Base-by-base conservation (phyloP, 2,888 invertebrate genomes). In the Machimus rusticus region DNA sequence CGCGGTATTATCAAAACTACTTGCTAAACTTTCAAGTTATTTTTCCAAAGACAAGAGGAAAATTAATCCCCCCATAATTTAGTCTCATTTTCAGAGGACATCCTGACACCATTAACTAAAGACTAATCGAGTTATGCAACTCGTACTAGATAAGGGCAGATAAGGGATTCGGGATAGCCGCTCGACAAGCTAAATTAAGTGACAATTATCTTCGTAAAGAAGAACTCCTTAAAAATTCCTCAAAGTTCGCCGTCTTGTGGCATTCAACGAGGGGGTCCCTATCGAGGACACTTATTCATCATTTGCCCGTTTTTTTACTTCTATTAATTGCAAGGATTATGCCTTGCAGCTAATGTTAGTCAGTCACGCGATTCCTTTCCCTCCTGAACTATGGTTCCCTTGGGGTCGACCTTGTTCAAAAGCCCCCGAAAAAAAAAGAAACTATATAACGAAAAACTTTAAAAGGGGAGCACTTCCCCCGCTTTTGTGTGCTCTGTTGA, bases 251-350 rank as follows among this genome's bases (percentile, higher is more conserved):
- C 66, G 66, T 66, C 66, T 66, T 66, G 4, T 28, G 51, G 66
- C 12, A 66, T 66, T 66, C 66, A 19, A n/a, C 55, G 66, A 19
- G 28, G 81, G 23, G 51, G 46, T 81, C 12, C 31, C 28, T 81
- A 51, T 81, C 81, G 55, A 46, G 81, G 46, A 81, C 81, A 55
- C 55, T 46, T 81, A 55, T 81, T 31, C 81, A 81, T 81, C 31
- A 81, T 55, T 81, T 66, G 66, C 66, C 66, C 66, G 19, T 66
- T 66, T 66, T 34, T 34, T 51, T 28, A 55, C 34, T 46, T 4
- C n/a, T 46, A 81, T 81, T 81, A 81, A 81, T 81, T 46, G 81
- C 55, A 46, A 23, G 28, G 23, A 81, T 28, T 81, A 81, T n/a
- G 14, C 14, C 81, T 28, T 51, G 81, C 23, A 81, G n/a, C 31